phyloP scores from a whole-genome alignment of 1,140 invertebrate species.

The Holcopasites calliopsidis region DNA sequence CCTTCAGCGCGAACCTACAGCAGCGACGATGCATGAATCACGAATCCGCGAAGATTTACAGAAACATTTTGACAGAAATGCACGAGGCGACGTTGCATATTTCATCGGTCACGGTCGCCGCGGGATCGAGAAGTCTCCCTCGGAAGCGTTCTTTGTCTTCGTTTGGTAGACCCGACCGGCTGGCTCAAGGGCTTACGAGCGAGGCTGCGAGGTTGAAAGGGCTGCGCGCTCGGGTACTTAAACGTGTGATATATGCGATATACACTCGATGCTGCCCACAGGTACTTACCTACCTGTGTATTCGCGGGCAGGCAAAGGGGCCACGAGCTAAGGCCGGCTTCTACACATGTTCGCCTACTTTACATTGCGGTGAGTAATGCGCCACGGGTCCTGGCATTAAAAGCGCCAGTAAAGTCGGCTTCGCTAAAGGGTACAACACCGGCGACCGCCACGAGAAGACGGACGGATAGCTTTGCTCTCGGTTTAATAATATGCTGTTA shows the following conservation, averaged over 20 bases:
- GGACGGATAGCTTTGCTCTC: slow-evolving; percentile 21
- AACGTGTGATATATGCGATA: slow-evolving; percentile 69
- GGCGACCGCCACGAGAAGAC: slow-evolving; percentile 49
- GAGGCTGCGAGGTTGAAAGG: slow-evolving; percentile 55
- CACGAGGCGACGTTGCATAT: slow-evolving; percentile 40
- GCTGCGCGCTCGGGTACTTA: slow-evolving; percentile 64
- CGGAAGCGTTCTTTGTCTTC: slow-evolving; percentile 48
- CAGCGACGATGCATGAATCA: slow-evolving; percentile 16
- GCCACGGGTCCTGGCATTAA: slow-evolving; percentile 59
- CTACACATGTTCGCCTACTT: slow-evolving; percentile 68
- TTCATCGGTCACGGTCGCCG: slow-evolving; percentile 39
- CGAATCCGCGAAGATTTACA: slow-evolving; percentile 34
- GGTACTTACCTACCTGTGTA: slow-evolving; percentile 62
- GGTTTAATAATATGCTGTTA: slow-evolving; percentile 56
- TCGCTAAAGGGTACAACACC: slow-evolving; percentile 49
- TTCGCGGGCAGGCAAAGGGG: slow-evolving; percentile 38
- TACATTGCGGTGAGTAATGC: slow-evolving; percentile 68
- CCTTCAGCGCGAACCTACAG: neutral
- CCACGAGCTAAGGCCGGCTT: slow-evolving; percentile 28
- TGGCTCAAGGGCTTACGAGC: slow-evolving; percentile 25
- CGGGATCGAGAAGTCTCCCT: neutral
- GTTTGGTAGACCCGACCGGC: slow-evolving; percentile 26
- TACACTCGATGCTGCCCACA: slow-evolving; percentile 54
- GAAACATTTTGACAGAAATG: slow-evolving; percentile 45
- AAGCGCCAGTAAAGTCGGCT: slow-evolving; percentile 62